Evolutionary conservation across 2,888 invertebrate genomes (phyloP).

Genomic region (Mesoligia furuncula): DNA sequence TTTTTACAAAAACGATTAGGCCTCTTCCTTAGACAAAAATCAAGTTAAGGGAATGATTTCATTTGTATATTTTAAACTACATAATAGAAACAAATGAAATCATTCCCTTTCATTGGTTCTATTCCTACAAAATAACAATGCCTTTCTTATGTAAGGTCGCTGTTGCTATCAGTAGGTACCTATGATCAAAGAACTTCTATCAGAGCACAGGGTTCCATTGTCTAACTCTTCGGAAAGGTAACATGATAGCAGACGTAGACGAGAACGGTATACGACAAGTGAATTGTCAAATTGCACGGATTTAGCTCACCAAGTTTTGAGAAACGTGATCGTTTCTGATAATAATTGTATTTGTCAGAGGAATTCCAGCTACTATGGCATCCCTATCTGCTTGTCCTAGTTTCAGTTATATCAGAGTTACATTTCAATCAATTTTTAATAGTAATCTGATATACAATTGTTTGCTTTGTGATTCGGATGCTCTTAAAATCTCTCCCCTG

Average conservation of each 20-base stretch:
- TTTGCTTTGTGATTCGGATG: background rate
- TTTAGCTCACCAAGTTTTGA: conserved; percentile 71
- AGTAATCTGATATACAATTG: background rate
- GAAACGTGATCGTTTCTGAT: conserved; percentile 69
- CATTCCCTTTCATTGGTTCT: conserved; percentile 11
- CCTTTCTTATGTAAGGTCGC: background rate
- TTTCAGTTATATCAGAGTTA: background rate
- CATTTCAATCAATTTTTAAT: background rate
- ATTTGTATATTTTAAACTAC: too few relatives aligned
- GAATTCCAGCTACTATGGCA: conserved; percentile 15
- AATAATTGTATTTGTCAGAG: conserved; percentile 65
- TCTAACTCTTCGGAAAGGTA: conserved; percentile 37
- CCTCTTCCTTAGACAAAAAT: background rate
- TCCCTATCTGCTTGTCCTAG: background rate
- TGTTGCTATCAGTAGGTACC: too few relatives aligned
- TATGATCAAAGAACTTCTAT: background rate
- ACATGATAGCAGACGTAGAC: conserved; percentile 46
- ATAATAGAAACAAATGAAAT: background rate
- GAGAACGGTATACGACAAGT: conserved; percentile 68
- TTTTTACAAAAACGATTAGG: background rate
- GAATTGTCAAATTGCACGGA: conserved; percentile 69
- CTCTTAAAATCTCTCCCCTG: background rate
- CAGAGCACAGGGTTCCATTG: conserved; percentile 14
- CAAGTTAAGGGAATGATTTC: too few relatives aligned
- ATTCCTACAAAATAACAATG: conserved; percentile 10